phyloP scores from a whole-genome alignment of 2,888 invertebrate species.

The Folsomia manolachei region DNA sequence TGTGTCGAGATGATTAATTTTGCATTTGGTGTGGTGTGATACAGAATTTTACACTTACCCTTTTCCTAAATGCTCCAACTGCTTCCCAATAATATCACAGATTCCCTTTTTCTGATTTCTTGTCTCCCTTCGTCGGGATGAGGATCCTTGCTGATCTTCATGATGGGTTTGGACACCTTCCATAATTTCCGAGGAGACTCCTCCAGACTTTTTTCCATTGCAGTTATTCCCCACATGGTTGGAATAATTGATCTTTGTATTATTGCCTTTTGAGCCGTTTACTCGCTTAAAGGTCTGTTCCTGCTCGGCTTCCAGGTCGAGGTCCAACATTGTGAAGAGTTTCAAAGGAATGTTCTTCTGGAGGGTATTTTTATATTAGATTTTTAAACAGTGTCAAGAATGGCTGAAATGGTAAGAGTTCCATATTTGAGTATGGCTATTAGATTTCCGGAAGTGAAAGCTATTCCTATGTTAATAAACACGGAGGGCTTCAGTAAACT shows the following conservation, averaged over 20 bases:
- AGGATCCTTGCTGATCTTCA: not conserved
- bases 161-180: too few relatives aligned
- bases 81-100: slow-evolving; percentile 26
- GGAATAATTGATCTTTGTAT: not conserved
- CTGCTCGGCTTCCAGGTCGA: not conserved
- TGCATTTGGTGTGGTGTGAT: not conserved
- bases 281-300: not conserved
- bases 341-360: not conserved
- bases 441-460: too few relatives aligned
- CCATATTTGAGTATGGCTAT: too few relatives aligned
- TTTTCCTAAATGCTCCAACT: slow-evolving; percentile 34
- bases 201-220: not conserved
- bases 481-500: too few relatives aligned
- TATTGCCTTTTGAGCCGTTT: not conserved
- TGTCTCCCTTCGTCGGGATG: not conserved
- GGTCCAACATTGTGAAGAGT: not conserved
- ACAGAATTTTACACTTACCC: slow-evolving; percentile 20
- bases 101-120: slow-evolving; percentile 1
- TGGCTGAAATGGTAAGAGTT: too few relatives aligned
- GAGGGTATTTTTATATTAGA: too few relatives aligned
- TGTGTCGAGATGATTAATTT: not conserved
- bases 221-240: not conserved
- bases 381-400: too few relatives aligned
- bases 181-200: not conserved
- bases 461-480: too few relatives aligned